Conservation (phyloP, 2,888 invertebrate species). For the Drosophila mulleri region DNA sequence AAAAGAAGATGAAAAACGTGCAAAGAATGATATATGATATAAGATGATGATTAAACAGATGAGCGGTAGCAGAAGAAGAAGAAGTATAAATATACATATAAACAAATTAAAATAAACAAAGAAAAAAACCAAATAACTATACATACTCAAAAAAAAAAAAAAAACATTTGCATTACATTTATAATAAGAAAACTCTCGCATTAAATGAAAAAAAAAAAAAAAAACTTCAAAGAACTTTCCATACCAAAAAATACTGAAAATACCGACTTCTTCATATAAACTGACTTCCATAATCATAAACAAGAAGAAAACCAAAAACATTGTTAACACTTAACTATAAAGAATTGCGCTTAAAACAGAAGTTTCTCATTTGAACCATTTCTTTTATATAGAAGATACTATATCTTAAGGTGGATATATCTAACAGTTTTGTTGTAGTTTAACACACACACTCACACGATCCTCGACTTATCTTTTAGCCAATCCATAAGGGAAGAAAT, state of each 20-base stretch:
- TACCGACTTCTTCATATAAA: constrained; percentile 66
- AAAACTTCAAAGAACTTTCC: constrained; percentile 6
- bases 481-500: constrained; percentile 26
- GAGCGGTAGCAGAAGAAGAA: constrained; percentile 20
- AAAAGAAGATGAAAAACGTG: constrained; percentile 34
- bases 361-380: constrained; percentile 30
- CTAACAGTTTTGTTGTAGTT: constrained; percentile 15
- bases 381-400: constrained; percentile 12
- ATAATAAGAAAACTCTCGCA: constrained; percentile 26
- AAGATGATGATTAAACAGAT: constrained; percentile 26
- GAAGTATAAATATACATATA: constrained; percentile 50
- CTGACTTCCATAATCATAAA: constrained; percentile 79
- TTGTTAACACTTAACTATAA: constrained; percentile 80
- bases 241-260: constrained; percentile 36
- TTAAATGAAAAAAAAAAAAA: neutral
- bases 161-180: constrained; percentile 33
- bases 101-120: constrained; percentile 19
- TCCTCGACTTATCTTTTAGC: constrained; percentile 25
- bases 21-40: constrained; percentile 60
- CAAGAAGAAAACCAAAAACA: constrained; percentile 32
- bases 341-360: constrained; percentile 68
- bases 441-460: constrained; percentile 12
- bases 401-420: constrained; percentile 1
- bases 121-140: constrained; percentile 40
- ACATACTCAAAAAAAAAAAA: constrained; percentile 64